Conservation (phyloP, 92 coral and sea anemone genomes). For the Blastomussa wellsi region DNA sequence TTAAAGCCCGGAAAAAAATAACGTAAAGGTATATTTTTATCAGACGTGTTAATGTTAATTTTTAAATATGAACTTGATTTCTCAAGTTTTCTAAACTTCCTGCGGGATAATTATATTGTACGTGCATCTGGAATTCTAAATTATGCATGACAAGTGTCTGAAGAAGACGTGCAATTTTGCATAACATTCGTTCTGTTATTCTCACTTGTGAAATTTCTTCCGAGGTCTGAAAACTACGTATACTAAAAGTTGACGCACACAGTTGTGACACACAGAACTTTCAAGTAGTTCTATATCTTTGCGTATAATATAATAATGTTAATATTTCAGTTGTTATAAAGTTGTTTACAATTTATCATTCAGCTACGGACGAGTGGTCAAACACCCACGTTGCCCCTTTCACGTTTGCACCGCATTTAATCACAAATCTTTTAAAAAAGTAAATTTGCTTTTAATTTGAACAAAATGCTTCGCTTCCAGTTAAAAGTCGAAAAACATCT, state of each 20-base stretch:
- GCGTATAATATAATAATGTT: too few relatives aligned
- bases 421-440: neutral
- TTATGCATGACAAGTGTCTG: too few relatives aligned
- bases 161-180: neutral
- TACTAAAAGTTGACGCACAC: neutral
- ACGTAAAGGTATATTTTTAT: neutral
- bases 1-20: neutral
- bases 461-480: neutral
- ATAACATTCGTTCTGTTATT: neutral
- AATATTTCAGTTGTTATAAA: neutral
- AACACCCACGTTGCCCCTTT: neutral
- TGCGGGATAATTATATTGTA: neutral
- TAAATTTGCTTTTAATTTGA: neutral
- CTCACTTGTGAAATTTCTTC: neutral
- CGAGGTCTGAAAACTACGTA: neutral
- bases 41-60: neutral
- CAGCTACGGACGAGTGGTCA: too few relatives aligned
- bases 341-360: neutral
- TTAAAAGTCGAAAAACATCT: neutral
- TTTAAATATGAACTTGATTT: neutral
- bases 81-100: too few relatives aligned
- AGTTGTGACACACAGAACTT: neutral
- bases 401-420: neutral
- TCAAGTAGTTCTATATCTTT: neutral
- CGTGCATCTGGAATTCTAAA: neutral